Evolutionary conservation across 2,888 invertebrate species (phyloP).

Genomic region (Mactromeris polynyma): DNA sequence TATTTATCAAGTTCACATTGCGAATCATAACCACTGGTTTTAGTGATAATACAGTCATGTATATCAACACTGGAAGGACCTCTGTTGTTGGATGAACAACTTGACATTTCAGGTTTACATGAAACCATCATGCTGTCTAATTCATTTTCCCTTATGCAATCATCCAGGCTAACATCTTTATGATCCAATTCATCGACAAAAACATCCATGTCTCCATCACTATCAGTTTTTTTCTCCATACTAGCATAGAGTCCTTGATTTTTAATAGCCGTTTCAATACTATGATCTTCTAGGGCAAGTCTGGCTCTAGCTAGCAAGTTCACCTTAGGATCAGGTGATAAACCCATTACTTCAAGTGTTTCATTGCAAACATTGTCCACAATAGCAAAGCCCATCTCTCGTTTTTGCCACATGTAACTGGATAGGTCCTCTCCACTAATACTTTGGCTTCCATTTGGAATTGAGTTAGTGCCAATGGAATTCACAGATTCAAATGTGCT

Average conservation of each 20-base stretch:
- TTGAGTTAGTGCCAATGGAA: neutral
- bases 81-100: neutral
- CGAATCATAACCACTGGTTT: neutral
- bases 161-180: neutral
- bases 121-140: neutral
- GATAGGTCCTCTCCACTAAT: constrained; percentile 11
- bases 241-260: constrained; percentile 47
- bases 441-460: neutral
- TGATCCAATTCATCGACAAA: constrained; percentile 25
- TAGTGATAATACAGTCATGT: neutral
- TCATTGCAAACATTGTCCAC: constrained; percentile 69
- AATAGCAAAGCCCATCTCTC: constrained; percentile 65
- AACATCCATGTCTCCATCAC: neutral
- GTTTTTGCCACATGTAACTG: constrained; percentile 55
- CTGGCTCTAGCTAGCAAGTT: constrained; percentile 51
- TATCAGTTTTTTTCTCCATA: neutral
- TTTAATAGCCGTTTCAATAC: constrained; percentile 60
- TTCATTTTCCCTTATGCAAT: neutral
- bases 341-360: constrained; percentile 67
- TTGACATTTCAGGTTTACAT: neutral
- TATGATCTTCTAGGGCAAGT: constrained; percentile 50
- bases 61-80: neutral
- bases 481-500: neutral
- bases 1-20: neutral
- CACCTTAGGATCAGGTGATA: constrained; percentile 59